Base-by-base conservation (phyloP, 2,113 vertebrate species). In the Channa argus region DNA sequence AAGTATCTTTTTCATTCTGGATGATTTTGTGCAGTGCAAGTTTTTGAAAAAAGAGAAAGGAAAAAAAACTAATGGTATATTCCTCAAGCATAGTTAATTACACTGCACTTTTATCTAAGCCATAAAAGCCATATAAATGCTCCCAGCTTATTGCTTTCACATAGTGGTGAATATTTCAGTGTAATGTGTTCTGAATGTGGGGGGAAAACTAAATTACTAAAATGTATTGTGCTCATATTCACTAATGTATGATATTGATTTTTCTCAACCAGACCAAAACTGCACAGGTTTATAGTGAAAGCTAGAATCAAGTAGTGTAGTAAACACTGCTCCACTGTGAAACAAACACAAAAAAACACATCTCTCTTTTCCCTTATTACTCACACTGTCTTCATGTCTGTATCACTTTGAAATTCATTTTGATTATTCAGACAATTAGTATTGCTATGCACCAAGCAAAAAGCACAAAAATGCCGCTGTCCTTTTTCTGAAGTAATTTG, bases 181-280 rank as follows among this genome's bases (percentile, higher is more conserved):
- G 1, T 47, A 64, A 37, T 60, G 11, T 41, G 7, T 61, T 73
- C 62, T 62, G 24, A 70, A 43, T 63, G 12, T 34, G 14, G 5
- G 14, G 24, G 43, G 41, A 58, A 58, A 52, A 52, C 15, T 13
- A 38, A 14, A 73, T 55, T 38, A 61, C 55, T 6, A 24, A 5
- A 63, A 33, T 46, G 24, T 11, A 49, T 56, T 51, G 9, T 8
- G 12, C 33, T 69, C 12, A 45, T 39, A 80, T 61, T 55, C 50
- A 3, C 51, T 49, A 59, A 53, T 72, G 49, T 43, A 39, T 46
- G 12, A 34, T 52, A 78, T 60, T 52, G 52, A 59, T 59, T 65
- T 56, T 37, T 53, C 3, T 56, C 10, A 12, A 2, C 2, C n/a
- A 51, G 56, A 13, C 43, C 12, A 24, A 39, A 24, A 53, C 34